These are phyloP conservation scores for Oreotrochilus melanogaster DNA, from an alignment of 2,113 vertebrate genomes.

Conservation along the genomic window DNA sequence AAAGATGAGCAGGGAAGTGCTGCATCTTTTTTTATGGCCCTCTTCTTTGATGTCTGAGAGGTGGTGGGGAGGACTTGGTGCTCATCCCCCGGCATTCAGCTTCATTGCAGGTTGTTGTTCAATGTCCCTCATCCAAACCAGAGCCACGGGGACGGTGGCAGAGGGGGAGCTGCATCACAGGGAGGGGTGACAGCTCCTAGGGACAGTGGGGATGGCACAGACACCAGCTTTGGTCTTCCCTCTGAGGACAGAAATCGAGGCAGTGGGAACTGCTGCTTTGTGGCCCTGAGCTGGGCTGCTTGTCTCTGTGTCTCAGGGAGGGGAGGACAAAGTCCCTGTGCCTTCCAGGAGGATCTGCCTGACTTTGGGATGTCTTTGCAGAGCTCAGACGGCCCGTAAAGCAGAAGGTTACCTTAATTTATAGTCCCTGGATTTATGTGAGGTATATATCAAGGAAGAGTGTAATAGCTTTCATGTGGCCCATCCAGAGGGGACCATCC, in stretches of 20 bases:
- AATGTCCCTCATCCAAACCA: not conserved
- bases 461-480: conserved; percentile 14
- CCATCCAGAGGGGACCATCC: not conserved
- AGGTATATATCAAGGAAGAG: conserved; percentile 13
- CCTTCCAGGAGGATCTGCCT: not conserved
- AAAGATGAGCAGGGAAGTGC: not conserved
- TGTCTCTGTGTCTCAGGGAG: no score
- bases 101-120: not conserved
- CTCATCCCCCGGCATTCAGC: not conserved
- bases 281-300: not conserved
- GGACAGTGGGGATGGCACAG: not conserved
- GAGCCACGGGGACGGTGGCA: not conserved
- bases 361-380: conserved; percentile 66
- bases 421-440: conserved; percentile 50
- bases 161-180: not conserved
- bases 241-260: not conserved
- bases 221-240: not conserved
- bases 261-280: not conserved
- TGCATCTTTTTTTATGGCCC: not conserved
- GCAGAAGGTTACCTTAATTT: conserved; percentile 60
- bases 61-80: not conserved
- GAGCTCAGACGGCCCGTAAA: conserved; percentile 41
- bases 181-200: not conserved
- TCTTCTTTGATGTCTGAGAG: not conserved
- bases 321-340: not conserved